Conservation (phyloP, 2,888 invertebrate genomes). For the Allygus modestus region DNA sequence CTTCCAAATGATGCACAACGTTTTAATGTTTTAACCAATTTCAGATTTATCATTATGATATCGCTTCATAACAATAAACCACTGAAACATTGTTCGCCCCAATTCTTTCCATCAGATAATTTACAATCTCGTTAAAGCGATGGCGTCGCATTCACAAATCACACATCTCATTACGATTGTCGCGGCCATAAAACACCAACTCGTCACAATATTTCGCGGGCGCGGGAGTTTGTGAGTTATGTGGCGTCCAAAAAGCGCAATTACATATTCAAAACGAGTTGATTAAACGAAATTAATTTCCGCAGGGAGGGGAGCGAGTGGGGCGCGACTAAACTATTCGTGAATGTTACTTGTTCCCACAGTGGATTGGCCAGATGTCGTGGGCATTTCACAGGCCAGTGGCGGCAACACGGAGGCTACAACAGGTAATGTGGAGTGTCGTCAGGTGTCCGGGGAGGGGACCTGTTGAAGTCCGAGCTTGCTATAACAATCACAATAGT, state of each 20-base stretch:
- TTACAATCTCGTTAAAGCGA: background rate
- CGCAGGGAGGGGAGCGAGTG: constrained; percentile 27
- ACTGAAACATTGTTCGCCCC: too few relatives aligned
- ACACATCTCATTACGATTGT: constrained; percentile 24
- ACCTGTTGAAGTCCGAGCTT: too few relatives aligned
- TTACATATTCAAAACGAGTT: constrained; percentile 57
- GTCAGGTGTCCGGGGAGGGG: constrained; percentile 1
- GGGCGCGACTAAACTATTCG: constrained; percentile 60
- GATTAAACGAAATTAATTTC: constrained; percentile 62
- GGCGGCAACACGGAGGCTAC: background rate
- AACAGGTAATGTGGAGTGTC: constrained; percentile 18
- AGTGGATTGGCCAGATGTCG: constrained; percentile 43
- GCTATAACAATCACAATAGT: too few relatives aligned
- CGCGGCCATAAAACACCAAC: constrained; percentile 26
- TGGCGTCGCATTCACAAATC: constrained; percentile 37
- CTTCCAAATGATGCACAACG: too few relatives aligned
- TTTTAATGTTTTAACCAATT: too few relatives aligned
- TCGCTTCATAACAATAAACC: too few relatives aligned
- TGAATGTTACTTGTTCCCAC: constrained; percentile 60
- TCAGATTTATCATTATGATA: too few relatives aligned
- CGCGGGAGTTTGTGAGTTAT: constrained; percentile 35
- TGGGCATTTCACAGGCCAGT: constrained; percentile 25
- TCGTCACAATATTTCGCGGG: constrained; percentile 51
- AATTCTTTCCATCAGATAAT: background rate
- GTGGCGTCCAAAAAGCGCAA: constrained; percentile 51